Evolutionary conservation across 1,140 invertebrate species (phyloP), one percentile per base, ranked within the genome.

Genomic region (Cyclargus thomasi): DNA sequence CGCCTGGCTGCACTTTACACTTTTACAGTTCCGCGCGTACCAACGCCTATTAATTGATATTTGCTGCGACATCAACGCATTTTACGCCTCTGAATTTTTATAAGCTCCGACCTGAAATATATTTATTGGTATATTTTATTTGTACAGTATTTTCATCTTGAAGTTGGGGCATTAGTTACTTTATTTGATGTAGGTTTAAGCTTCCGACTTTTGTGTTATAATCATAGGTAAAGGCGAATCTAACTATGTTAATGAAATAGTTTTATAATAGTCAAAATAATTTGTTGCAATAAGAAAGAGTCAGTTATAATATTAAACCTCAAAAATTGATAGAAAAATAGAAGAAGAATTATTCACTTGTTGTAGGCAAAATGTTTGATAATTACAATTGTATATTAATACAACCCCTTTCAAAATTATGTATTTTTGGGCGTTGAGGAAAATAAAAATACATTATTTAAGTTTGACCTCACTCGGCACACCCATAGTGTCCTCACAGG

Each of bases 1-100:
- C 80, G 86, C 80, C 74, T 82, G 77, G 66, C 70, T 86, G 86
- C 82, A 86, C 77, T 88, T 88, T 88, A 88, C 86, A 88, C 84
- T 86, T 86, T 88, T 88, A 80, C 86, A 86, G 83, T 77, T 81
- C 75, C 72, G 78, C 80, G 76, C 82, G 79, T 80, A 76, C 76
- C 79, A 74, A 77, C 74, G 81, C 66, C 80, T 77, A 85, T 81
- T 84, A 83, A 87, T 84, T 87, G 85, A 85, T 85, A 87, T 85
- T 78, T 76, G 74, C 64, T 69, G 66, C 72, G 80, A 85, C 82
- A 74, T 70, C 70, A 74, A 72, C 71, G 71, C 55, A 59, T 59
- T 59, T 59, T 59, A 59, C 55, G 55, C 55, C 55, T 10, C 55
- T 59, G 20, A 59, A 59, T 59, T 20, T 59, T 59, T 59, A 59